Conservation (phyloP, 23 tunicate genomes). For the Halocynthia aurantium region DNA sequence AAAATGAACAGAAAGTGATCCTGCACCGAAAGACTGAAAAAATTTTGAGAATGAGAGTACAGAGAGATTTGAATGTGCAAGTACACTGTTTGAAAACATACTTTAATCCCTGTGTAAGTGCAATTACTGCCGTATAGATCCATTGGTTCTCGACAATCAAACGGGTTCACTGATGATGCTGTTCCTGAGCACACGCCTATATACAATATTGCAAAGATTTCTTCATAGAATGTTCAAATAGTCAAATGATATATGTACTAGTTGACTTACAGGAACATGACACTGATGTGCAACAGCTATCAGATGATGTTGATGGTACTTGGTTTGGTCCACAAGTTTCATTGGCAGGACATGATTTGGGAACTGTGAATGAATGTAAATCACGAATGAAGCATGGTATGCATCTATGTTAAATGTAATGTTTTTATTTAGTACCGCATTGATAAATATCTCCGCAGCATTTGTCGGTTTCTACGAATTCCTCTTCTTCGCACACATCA, state of each 20-base stretch:
- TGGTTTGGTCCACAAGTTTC: background rate
- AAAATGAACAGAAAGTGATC: too few relatives aligned
- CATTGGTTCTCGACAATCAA: slow-evolving; percentile 7
- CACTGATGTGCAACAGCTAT: background rate
- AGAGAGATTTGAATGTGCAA: too few relatives aligned
- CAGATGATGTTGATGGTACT: background rate
- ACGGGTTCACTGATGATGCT: background rate
- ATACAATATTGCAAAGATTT: too few relatives aligned
- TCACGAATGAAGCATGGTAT: too few relatives aligned
- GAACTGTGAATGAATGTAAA: background rate
- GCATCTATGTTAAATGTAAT: too few relatives aligned
- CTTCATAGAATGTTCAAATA: too few relatives aligned
- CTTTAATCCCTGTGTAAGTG: background rate
- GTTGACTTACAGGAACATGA: slow-evolving; percentile 1
- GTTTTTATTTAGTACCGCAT: background rate
- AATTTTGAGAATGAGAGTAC: too few relatives aligned
- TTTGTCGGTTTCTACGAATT: background rate
- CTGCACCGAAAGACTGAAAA: too few relatives aligned
- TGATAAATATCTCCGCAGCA: slow-evolving; percentile 18
- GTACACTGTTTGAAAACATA: too few relatives aligned
- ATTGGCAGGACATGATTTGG: slow-evolving; percentile 1
- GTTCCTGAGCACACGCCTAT: too few relatives aligned
- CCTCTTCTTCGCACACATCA: background rate
- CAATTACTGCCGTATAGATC: slow-evolving; percentile 7
- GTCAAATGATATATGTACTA: background rate